Conservation (phyloP, 1,140 invertebrate genomes). For the Archivesica marissinica region DNA sequence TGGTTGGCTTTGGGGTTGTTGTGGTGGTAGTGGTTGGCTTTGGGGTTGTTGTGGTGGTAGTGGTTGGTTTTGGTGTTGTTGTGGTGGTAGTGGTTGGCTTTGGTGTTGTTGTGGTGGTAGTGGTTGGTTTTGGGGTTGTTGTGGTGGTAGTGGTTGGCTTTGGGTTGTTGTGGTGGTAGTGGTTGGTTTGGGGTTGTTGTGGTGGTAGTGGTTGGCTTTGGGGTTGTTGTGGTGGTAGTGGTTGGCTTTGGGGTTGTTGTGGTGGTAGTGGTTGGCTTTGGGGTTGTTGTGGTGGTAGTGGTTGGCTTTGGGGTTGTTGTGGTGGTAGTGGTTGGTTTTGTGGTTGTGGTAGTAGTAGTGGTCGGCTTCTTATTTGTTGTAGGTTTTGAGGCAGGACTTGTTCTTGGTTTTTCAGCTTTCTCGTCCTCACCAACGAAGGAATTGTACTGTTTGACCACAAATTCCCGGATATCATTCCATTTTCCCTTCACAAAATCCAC, state of each 20-base stretch:
- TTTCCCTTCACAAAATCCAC: slow-evolving; percentile 21
- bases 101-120: slow-evolving; percentile 40
- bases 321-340: background rate
- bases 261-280: background rate
- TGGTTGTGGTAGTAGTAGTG: slow-evolving; percentile 11
- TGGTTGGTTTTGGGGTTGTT: slow-evolving; percentile 27
- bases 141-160: slow-evolving; percentile 38
- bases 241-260: background rate
- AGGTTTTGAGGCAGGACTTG: background rate
- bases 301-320: background rate
- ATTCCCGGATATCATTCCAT: slow-evolving; percentile 42
- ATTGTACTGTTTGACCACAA: slow-evolving; percentile 23
- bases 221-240: background rate
- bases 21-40: slow-evolving; percentile 38
- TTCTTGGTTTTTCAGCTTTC: background rate
- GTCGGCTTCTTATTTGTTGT: background rate
- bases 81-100: slow-evolving; percentile 46
- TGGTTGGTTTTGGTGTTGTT: slow-evolving; percentile 22
- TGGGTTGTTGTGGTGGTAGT: slow-evolving; percentile 34
- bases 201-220: slow-evolving; percentile 38
- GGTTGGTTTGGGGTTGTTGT: slow-evolving; percentile 33
- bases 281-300: slow-evolving; percentile 3
- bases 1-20: slow-evolving; percentile 6
- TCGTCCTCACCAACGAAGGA: slow-evolving; percentile 45
- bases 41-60: slow-evolving; percentile 38